phyloP scores from a whole-genome alignment of 2,888 invertebrate species.

The Gnatocerus cornutus region DNA sequence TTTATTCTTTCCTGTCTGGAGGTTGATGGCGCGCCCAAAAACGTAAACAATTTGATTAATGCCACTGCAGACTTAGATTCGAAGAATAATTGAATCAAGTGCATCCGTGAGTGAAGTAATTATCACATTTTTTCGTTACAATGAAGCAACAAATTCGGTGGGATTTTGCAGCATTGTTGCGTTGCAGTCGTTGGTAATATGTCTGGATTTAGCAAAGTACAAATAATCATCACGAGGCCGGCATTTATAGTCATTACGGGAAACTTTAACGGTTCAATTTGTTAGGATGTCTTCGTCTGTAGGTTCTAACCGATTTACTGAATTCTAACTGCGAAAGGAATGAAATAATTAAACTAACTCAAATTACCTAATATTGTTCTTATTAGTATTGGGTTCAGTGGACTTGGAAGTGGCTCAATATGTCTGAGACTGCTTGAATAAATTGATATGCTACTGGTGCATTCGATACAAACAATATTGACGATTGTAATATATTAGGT shows the following conservation, averaged over 20 bases:
- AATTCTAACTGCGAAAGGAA: conserved; percentile 21
- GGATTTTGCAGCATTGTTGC: conserved; percentile 50
- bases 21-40: background rate
- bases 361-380: conserved; percentile 8
- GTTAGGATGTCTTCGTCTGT: conserved; percentile 51
- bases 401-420: background rate
- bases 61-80: no score
- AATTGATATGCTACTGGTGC: no score
- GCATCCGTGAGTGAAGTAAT: no score
- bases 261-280: conserved; percentile 61
- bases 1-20: conserved; percentile 20
- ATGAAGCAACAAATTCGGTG: background rate
- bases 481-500: no score
- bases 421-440: no score
- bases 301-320: conserved; percentile 31
- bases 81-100: no score
- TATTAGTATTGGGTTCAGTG: background rate
- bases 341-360: conserved; percentile 9
- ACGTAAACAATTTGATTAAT: conserved; percentile 31
- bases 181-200: conserved; percentile 58
- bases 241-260: conserved; percentile 60
- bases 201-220: conserved; percentile 61
- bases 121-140: background rate
- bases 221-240: conserved; percentile 62
- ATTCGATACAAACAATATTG: no score